Evolutionary conservation across 2,888 invertebrate genomes (phyloP).

Genomic region (Agrochola lota): DNA sequence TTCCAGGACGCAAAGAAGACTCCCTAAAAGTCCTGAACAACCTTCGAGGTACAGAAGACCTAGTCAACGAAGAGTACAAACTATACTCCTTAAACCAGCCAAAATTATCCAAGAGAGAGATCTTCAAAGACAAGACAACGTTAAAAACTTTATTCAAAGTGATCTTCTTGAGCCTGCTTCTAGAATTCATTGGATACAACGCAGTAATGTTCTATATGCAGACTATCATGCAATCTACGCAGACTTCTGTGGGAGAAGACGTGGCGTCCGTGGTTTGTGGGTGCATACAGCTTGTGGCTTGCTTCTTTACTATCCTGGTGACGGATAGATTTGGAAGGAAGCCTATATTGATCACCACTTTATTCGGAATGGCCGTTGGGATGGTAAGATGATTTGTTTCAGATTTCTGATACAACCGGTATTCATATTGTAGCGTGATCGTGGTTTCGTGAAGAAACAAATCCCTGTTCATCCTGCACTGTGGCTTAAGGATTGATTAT

Average conservation of each 20-base stretch:
- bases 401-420: neutral
- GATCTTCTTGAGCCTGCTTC: constrained; percentile 15
- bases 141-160: constrained; percentile 32
- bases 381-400: constrained; percentile 25
- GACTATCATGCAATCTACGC: constrained; percentile 26
- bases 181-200: constrained; percentile 30
- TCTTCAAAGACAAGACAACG: constrained; percentile 26
- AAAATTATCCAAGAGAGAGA: constrained; percentile 1
- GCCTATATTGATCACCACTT: constrained; percentile 17
- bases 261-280: constrained; percentile 32
- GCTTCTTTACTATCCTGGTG: constrained; percentile 27
- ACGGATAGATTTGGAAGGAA: constrained; percentile 36
- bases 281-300: constrained; percentile 33
- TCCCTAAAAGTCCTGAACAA: constrained; percentile 7
- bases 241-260: constrained; percentile 20
- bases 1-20: constrained; percentile 27
- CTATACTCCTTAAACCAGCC: constrained; percentile 27
- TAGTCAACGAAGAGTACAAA: constrained; percentile 35
- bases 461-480: neutral
- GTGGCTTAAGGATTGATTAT: neutral
- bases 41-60: constrained; percentile 30
- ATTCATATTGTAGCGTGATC: neutral
- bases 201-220: constrained; percentile 35
- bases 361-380: constrained; percentile 28
- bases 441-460: neutral